These are phyloP conservation scores for Numenius arquata DNA, from an alignment of 2,113 vertebrate genomes.

Conservation along the genomic window DNA sequence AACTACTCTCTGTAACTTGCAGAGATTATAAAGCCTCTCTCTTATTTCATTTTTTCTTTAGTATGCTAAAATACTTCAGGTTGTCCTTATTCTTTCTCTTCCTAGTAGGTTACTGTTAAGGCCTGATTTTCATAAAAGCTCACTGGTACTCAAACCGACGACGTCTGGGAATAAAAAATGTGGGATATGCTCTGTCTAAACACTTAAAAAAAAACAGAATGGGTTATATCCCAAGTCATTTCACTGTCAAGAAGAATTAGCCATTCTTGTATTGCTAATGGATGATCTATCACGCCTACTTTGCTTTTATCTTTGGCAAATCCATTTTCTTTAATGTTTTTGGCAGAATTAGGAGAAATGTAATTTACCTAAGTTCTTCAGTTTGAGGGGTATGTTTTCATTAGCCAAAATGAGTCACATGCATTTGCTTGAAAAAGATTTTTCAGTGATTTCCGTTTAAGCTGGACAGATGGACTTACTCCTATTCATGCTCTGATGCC, in stretches of 20 bases:
- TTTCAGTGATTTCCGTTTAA: neutral
- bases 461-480: neutral
- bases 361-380: neutral
- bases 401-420: conserved; percentile 9
- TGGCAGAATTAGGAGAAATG: conserved; percentile 21
- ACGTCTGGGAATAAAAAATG: neutral
- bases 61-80: neutral
- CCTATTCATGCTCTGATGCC: neutral
- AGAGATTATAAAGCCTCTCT: neutral
- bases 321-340: conserved; percentile 42
- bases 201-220: neutral
- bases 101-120: neutral
- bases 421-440: neutral
- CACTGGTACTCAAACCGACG: neutral
- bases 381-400: neutral
- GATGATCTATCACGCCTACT: neutral
- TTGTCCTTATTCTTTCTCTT: neutral
- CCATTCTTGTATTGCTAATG: neutral
- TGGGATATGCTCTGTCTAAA: neutral
- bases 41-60: neutral
- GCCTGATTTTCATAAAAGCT: neutral
- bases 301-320: neutral
- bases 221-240: neutral
- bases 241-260: conserved; percentile 31
- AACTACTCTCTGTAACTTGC: neutral